phyloP scores from a whole-genome alignment of 2,888 invertebrate species.

The Brenthis hecate region DNA sequence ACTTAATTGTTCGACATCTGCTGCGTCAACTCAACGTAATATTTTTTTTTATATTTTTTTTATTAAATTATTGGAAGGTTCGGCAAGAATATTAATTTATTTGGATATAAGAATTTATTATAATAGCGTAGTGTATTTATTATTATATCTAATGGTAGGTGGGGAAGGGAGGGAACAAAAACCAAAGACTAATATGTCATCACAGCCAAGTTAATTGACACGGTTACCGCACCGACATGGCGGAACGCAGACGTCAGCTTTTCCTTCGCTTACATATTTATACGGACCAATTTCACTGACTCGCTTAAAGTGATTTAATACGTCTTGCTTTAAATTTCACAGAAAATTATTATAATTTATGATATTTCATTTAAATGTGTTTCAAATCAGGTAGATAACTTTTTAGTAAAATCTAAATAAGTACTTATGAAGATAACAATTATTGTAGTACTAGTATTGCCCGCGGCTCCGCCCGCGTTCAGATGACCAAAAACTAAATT shows the following conservation, averaged over 20 bases:
- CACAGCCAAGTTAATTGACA: conserved; percentile 79
- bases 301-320: conserved; percentile 44
- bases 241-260: conserved; percentile 76
- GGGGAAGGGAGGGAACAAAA: conserved; percentile 47
- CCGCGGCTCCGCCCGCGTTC: too few species aligned
- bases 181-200: conserved; percentile 82
- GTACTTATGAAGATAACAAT: conserved; percentile 2
- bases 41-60: conserved; percentile 54
- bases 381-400: conserved; percentile 10
- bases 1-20: conserved; percentile 72
- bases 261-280: conserved; percentile 78
- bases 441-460: neutral
- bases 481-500: too few species aligned
- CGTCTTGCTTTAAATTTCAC: conserved; percentile 48
- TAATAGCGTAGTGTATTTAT: conserved; percentile 19
- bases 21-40: conserved; percentile 63
- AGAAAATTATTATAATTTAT: conserved; percentile 29
- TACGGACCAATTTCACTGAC: conserved; percentile 56
- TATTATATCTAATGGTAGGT: conserved; percentile 50
- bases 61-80: conserved; percentile 35
- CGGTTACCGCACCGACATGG: conserved; percentile 77
- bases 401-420: conserved; percentile 7
- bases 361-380: conserved; percentile 15
- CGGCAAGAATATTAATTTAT: conserved; percentile 29
- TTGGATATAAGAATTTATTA: conserved; percentile 4